Evolutionary conservation across 2,113 vertebrate species (phyloP), one percentile per base, ranked within the genome.

Genomic region (Ascaphus truei): DNA sequence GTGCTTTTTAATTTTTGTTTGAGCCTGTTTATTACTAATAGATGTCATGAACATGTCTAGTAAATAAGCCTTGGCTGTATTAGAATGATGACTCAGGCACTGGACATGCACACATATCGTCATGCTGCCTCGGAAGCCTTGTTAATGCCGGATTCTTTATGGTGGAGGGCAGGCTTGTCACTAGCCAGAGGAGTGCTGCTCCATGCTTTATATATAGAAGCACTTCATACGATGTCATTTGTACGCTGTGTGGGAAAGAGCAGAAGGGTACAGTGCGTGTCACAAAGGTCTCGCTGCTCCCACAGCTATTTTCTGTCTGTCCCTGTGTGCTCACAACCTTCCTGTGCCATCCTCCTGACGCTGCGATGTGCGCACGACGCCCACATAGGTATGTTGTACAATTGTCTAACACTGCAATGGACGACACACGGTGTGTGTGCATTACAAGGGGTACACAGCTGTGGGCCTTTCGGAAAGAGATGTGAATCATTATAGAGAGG

Each of bases 201-300:
- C 71, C 23, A 16, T 65, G 51, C 68, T 1, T 1, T 80, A 86
- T 83, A 83, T 84, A 86, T 76, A 85, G 86, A 68, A 89, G 39
- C 76, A 66, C 80, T 89, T 79, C 76, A 81, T 85, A 69, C 77
- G 81, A 3, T 3, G 56, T 82, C 82, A 82, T 81, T 81, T 77
- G 34, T 79, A 78, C 81, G 81, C 78, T 84, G 87, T 93, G 92
- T 94, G 93, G 91, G 92, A 94, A 94, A 92, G 84, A 92, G 80
- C 90, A 88, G 91, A 84, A 85, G 68, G 27, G 79, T 83, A 86
- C 76, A 27, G 76, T 83, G 85, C n/a, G 56, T 67, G 76, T 87
- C 87, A 85, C 72, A 43, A 80, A 84, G 92, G 92, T 93, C 90
- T 78, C 76, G 50, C 74, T 66, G 82, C 91, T 94, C 90, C 91